Percentiles rank a stretch among this genome's conserved stretches.
phyloP scores from a whole-genome alignment of 2,888 invertebrate genomes.

The Danaus chrysippus region DNA sequence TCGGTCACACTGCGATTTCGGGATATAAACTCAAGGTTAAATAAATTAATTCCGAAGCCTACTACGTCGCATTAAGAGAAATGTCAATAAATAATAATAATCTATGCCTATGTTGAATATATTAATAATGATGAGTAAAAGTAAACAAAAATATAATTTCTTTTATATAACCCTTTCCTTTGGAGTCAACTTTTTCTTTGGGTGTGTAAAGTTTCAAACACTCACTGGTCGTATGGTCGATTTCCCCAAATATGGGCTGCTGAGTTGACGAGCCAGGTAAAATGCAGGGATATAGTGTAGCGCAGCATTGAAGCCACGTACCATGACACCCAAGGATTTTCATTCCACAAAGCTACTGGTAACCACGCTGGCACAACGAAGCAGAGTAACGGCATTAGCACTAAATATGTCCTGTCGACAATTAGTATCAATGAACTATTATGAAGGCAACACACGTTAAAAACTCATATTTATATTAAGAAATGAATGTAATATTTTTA shows the following conservation, averaged over 20 bases:
- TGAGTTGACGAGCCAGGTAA: conserved; percentile 96
- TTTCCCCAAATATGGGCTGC: conserved; percentile 96
- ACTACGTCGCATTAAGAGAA: too few relatives aligned
- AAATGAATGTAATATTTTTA: too few relatives aligned
- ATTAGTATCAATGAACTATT: too few relatives aligned
- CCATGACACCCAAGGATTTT: conserved; percentile 85
- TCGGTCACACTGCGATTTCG: neutral
- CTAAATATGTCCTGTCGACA: conserved; percentile 82
- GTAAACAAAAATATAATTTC: neutral
- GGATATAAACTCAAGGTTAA: neutral
- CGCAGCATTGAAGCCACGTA: conserved; percentile 86
- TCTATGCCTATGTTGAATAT: neutral
- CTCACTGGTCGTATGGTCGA: conserved; percentile 92
- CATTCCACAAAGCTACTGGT: conserved; percentile 88
- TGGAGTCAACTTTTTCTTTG: neutral
- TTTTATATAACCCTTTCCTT: neutral
- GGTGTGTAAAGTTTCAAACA: conserved; percentile 22
- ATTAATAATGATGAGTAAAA: neutral
- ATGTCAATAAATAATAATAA: too few relatives aligned
- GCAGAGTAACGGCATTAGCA: conserved; percentile 86
- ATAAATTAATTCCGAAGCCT: neutral
- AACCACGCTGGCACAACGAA: conserved; percentile 89
- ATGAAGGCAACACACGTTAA: too few relatives aligned
- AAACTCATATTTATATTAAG: too few relatives aligned
- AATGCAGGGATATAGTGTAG: conserved; percentile 88